Base-by-base conservation (phyloP, 2,113 vertebrate genomes). In the Megaceryle maxima region DNA sequence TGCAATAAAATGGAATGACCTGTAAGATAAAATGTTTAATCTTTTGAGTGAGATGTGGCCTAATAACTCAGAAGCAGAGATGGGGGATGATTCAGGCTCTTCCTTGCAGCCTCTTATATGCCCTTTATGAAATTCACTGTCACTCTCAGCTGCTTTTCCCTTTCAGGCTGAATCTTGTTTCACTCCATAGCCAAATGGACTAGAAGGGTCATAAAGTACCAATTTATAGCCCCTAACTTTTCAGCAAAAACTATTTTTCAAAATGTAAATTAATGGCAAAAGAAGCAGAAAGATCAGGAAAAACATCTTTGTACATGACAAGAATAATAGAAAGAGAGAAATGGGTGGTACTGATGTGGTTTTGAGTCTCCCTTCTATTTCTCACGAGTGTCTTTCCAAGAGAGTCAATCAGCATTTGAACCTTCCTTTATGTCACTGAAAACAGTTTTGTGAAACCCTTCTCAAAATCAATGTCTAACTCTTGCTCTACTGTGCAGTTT, bases 11-110 rank as follows among this genome's bases (percentile, higher is more conserved):
- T 62, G 70, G 91, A 96, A 94, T 90, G 75, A 96, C 86, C 83
- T 89, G 75, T 69, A 77, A 96, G 95, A 97, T 95, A 94, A 97
- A 96, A 96, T 95, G 87, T 93, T 97, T 96, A 92, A 94, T 97
- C 93, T 97, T 97, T 95, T 97, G 94, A 97, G 90, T 96, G 93
- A 97, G 94, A 96, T 95, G 95, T 96, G 89, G 93, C 91, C 94
- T 94, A 96, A 93, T 96, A 94, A 93, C 90, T 94, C 92, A 97
- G 81, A 93, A 88, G 48, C 59, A 90, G 86, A 92, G 63, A 53
- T 48, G 37, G 44, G 53, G 25, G 48, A 63, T 90, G 93, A 95
- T 90, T 95, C 93, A 78, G 44, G 57, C 41, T 74, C 83, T 96
- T 93, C 81, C 81, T 90, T 76, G 55, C 22, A 92, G 81, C 50